phyloP scores from a whole-genome alignment of 2,888 invertebrate species.

The Protonemura montana region DNA sequence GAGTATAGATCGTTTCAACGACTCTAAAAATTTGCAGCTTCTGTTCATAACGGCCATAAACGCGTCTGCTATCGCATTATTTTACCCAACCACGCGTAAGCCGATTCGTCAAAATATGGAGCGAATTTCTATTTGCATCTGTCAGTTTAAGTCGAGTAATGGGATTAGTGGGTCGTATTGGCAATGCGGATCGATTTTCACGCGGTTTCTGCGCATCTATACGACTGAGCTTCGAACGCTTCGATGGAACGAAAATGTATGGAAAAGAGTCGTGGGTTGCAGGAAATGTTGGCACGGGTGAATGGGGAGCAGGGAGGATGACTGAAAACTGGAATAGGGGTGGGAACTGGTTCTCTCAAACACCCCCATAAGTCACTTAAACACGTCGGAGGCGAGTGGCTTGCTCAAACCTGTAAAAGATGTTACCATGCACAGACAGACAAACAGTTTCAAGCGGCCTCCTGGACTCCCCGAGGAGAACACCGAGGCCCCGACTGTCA shows the following conservation, averaged over 20 bases:
- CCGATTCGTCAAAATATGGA: slow-evolving; percentile 24
- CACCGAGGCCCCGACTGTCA: background rate
- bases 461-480: background rate
- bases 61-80: slow-evolving; percentile 13
- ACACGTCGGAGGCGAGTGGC: slow-evolving; percentile 1
- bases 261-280: background rate
- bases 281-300: background rate
- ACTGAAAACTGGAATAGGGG: background rate
- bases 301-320: background rate
- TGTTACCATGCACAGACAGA: background rate
- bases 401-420: slow-evolving; percentile 12
- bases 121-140: slow-evolving; percentile 25
- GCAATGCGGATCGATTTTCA: slow-evolving; percentile 7
- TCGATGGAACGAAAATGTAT: background rate
- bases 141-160: slow-evolving; percentile 24
- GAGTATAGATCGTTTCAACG: background rate
- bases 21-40: background rate
- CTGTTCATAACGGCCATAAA: background rate
- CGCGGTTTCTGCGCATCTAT: slow-evolving; percentile 12
- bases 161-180: slow-evolving; percentile 16
- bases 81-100: background rate
- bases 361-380: slow-evolving; percentile 26
- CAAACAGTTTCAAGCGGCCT: background rate
- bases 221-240: background rate
- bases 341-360: background rate